phyloP scores from a whole-genome alignment of 1,140 invertebrate species.

The Nylanderia fulva region DNA sequence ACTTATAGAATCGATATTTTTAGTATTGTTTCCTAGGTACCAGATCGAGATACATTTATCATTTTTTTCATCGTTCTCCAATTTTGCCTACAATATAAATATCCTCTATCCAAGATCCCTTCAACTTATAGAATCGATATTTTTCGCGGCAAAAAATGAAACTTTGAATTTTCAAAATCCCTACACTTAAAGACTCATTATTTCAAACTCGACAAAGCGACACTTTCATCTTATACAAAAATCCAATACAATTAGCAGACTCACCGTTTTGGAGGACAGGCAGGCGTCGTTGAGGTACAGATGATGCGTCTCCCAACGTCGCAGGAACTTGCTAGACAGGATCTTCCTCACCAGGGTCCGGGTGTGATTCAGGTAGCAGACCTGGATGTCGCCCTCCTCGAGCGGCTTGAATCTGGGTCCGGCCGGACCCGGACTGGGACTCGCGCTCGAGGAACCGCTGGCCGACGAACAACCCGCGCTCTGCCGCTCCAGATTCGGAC shows the following conservation, averaged over 20 bases:
- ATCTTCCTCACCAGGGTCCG: slow-evolving; percentile 94
- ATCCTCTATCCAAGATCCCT: background rate
- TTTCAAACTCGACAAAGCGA: background rate
- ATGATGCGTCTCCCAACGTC: slow-evolving; percentile 93
- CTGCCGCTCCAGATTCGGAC: slow-evolving; percentile 83
- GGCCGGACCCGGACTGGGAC: slow-evolving; percentile 85
- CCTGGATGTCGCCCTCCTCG: slow-evolving; percentile 91
- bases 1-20: background rate
- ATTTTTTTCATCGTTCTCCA: no score
- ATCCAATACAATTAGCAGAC: slow-evolving; percentile 75
- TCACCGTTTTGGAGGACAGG: slow-evolving; percentile 92
- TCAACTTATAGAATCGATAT: background rate
- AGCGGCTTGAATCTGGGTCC: slow-evolving; percentile 92
- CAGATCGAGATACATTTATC: background rate
- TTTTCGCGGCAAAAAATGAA: no score
- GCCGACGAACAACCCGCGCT: slow-evolving; percentile 80
- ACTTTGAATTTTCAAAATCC: no score
- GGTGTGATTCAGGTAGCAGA: slow-evolving; percentile 93
- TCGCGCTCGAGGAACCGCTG: slow-evolving; percentile 82
- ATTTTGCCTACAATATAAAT: no score
- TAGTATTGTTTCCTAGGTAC: no score
- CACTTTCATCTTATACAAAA: background rate
- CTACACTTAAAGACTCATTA: background rate
- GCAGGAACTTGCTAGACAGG: slow-evolving; percentile 92
- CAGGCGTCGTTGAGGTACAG: slow-evolving; percentile 90